These are phyloP conservation scores for Papilio demoleus DNA, from an alignment of 2,888 invertebrate genomes.

Conservation along the genomic window DNA sequence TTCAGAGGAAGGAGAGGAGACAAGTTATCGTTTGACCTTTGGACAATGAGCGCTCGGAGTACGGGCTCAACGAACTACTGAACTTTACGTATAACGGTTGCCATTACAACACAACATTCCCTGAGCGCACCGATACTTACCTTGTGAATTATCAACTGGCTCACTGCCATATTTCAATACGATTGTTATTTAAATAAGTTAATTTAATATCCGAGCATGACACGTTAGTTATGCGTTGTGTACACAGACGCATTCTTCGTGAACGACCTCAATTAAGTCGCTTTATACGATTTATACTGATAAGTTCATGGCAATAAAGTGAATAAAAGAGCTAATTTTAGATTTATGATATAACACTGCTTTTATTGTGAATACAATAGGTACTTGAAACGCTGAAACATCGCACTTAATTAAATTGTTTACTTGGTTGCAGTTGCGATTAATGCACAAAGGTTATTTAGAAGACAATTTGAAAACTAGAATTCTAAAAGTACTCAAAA, in stretches of 20 bases:
- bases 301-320: conserved; percentile 40
- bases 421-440: conserved; percentile 7
- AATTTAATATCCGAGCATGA: conserved; percentile 43
- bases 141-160: conserved; percentile 51
- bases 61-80: conserved; percentile 72
- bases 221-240: conserved; percentile 35
- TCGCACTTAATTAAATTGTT: conserved; percentile 29
- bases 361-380: conserved; percentile 36
- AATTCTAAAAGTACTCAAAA: background rate
- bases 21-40: conserved; percentile 62
- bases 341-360: conserved; percentile 35
- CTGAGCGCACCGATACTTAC: conserved; percentile 53
- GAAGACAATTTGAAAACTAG: conserved; percentile 4
- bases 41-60: conserved; percentile 69
- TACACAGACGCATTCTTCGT: conserved; percentile 37
- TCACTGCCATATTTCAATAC: conserved; percentile 49
- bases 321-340: conserved; percentile 37
- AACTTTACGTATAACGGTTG: conserved; percentile 69
- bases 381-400: conserved; percentile 16
- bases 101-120: conserved; percentile 65
- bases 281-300: conserved; percentile 37
- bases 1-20: conserved; percentile 9
- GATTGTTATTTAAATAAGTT: conserved; percentile 45
- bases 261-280: conserved; percentile 39
- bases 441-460: conserved; percentile 23